Percentiles rank a stretch among this genome's conserved stretches.
These are phyloP conservation scores for Eumaeus atala DNA, from an alignment of 1,140 invertebrate genomes.

Conservation along the genomic window DNA sequence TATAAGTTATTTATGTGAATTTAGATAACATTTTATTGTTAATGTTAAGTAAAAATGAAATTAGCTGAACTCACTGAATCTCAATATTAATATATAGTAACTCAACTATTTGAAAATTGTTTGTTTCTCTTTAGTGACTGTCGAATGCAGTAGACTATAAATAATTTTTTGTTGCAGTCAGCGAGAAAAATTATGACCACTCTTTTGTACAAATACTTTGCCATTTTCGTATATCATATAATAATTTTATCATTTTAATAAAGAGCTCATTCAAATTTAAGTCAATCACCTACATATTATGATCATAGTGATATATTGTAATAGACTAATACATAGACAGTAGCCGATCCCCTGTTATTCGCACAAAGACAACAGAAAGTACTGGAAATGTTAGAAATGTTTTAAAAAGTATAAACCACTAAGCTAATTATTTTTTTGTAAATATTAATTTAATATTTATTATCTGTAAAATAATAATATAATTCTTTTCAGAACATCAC, in stretches of 20 bases:
- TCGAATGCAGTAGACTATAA: slow-evolving; percentile 2
- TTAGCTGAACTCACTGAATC: slow-evolving; percentile 68
- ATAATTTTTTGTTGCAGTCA: slow-evolving; percentile 3
- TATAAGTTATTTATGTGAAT: slow-evolving; percentile 71
- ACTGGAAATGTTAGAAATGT: neutral
- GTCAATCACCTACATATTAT: too few species aligned
- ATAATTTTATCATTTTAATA: too few species aligned
- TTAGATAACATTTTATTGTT: slow-evolving; percentile 46
- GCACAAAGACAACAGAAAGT: neutral
- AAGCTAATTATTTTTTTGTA: slow-evolving; percentile 3
- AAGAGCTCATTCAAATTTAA: too few species aligned
- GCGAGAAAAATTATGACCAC: neutral
- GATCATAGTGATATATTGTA: neutral
- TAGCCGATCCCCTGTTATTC: neutral
- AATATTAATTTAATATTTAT: slow-evolving; percentile 12
- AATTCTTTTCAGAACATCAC: neutral
- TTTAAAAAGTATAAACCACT: slow-evolving; percentile 1
- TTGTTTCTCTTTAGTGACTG: slow-evolving; percentile 51
- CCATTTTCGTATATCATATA: too few species aligned
- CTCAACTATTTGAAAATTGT: slow-evolving; percentile 54
- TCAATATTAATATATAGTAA: slow-evolving; percentile 63
- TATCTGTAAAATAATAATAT: slow-evolving; percentile 1
- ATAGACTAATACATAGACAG: neutral
- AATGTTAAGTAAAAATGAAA: slow-evolving; percentile 62
- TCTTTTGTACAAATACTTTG: too few species aligned